phyloP scores from a whole-genome alignment of 2,113 vertebrate genomes.

The Taxidea taxus region DNA sequence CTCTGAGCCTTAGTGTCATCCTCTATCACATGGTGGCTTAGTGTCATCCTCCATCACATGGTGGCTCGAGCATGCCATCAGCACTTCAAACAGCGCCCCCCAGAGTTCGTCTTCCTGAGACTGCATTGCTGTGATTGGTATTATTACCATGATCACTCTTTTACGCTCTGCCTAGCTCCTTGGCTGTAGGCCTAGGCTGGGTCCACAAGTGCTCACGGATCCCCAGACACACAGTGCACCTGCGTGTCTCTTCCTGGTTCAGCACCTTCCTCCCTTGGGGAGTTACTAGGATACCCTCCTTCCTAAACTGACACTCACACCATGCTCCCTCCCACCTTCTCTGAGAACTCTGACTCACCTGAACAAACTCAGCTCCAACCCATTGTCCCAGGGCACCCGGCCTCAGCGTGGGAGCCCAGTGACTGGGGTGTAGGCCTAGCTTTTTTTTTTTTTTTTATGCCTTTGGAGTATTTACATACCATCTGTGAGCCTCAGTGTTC shows the following conservation, averaged over 20 bases:
- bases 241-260: fast-evolving
- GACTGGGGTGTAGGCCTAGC: no score
- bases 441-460: background rate
- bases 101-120: fast-evolving
- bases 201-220: fast-evolving
- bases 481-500: no score
- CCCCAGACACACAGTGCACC: fast-evolving
- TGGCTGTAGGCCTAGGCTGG: background rate
- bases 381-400: fast-evolving
- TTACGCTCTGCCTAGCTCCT: fast-evolving
- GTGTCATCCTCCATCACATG: fast-evolving
- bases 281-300: background rate
- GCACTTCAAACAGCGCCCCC: background rate
- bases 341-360: background rate
- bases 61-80: background rate
- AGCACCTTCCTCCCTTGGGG: no score
- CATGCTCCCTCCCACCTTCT: background rate
- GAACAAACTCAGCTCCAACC: background rate
- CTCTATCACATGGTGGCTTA: fast-evolving
- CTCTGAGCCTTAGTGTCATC: background rate
- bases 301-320: no score
- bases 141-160: fast-evolving
- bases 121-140: fast-evolving
- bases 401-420: background rate
- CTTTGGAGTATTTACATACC: background rate